These are phyloP conservation scores for Leistus spinibarbis DNA, from an alignment of 2,888 invertebrate genomes.

Conservation along the genomic window DNA sequence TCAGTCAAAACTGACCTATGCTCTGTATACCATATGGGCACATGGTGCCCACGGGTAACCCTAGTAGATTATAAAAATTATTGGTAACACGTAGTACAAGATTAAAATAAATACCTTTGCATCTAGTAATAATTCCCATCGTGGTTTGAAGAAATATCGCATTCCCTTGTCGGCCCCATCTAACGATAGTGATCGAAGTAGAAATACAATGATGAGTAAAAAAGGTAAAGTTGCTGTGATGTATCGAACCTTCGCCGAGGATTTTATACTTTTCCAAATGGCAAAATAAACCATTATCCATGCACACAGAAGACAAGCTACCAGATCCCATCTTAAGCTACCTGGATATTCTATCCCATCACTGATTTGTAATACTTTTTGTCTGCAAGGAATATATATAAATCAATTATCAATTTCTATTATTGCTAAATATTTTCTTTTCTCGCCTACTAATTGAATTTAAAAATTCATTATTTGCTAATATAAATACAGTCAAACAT, in stretches of 20 bases:
- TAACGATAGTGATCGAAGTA: constrained; percentile 86
- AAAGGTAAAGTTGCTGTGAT: constrained; percentile 94
- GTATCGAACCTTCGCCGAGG: constrained; percentile 90
- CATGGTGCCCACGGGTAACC: too few relatives aligned
- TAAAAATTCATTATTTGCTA: too few relatives aligned
- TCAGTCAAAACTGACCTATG: too few relatives aligned
- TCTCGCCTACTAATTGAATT: background rate
- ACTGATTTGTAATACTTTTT: constrained; percentile 84
- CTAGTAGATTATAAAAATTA: too few relatives aligned
- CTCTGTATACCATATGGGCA: too few relatives aligned
- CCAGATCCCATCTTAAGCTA: constrained; percentile 84
- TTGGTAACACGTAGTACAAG: background rate
- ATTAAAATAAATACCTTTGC: constrained; percentile 67
- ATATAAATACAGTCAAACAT: too few relatives aligned
- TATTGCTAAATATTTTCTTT: too few relatives aligned
- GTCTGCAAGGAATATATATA: too few relatives aligned
- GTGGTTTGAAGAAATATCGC: constrained; percentile 85
- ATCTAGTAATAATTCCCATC: constrained; percentile 80
- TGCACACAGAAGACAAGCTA: constrained; percentile 86
- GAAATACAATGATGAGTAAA: constrained; percentile 82
- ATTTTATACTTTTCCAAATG: constrained; percentile 94
- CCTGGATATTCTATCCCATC: constrained; percentile 83
- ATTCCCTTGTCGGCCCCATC: constrained; percentile 88
- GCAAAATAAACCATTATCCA: constrained; percentile 96
- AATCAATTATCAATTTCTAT: background rate